A percentile compares a stretch with the other conserved stretches of the same genome.
Conservation (phyloP, 2,888 invertebrate species). For the Orchesellides sinensis region DNA sequence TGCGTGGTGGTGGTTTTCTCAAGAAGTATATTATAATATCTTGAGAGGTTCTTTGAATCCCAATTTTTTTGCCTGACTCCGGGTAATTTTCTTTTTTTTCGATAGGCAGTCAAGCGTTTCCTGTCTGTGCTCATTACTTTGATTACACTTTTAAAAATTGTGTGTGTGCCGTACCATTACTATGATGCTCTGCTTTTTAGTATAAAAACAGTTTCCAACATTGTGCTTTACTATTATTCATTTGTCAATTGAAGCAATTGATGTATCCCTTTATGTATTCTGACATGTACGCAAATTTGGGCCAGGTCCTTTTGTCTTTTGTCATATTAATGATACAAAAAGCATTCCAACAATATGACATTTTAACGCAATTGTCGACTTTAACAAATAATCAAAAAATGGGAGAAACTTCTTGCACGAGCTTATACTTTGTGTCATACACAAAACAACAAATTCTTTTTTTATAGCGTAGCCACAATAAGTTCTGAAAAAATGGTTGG, state of each 20-base stretch:
- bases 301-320: slow-evolving; percentile 48
- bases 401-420: slow-evolving; percentile 29
- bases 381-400: background rate
- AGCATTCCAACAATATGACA: slow-evolving; percentile 36
- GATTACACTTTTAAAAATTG: slow-evolving; percentile 37
- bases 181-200: slow-evolving; percentile 11
- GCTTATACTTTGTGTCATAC: too few relatives aligned
- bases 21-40: slow-evolving; percentile 11
- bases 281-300: slow-evolving; percentile 34
- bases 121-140: slow-evolving; percentile 56
- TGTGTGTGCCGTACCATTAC: slow-evolving; percentile 28
- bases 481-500: too few relatives aligned
- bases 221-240: background rate
- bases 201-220: background rate
- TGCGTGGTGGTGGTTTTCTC: slow-evolving; percentile 15
- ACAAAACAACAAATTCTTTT: too few relatives aligned
- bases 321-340: slow-evolving; percentile 35
- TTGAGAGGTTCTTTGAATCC: slow-evolving; percentile 9
- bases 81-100: slow-evolving; percentile 56
- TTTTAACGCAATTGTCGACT: slow-evolving; percentile 37
- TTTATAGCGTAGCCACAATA: too few relatives aligned
- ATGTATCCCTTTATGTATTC: slow-evolving; percentile 11
- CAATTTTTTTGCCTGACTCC: slow-evolving; percentile 45
- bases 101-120: slow-evolving; percentile 55
- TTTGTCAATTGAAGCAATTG: background rate